A percentile compares a stretch with the other conserved stretches of the same genome.
These are phyloP conservation scores for Blera fallax DNA, from an alignment of 2,888 invertebrate species.

Conservation along the genomic window DNA sequence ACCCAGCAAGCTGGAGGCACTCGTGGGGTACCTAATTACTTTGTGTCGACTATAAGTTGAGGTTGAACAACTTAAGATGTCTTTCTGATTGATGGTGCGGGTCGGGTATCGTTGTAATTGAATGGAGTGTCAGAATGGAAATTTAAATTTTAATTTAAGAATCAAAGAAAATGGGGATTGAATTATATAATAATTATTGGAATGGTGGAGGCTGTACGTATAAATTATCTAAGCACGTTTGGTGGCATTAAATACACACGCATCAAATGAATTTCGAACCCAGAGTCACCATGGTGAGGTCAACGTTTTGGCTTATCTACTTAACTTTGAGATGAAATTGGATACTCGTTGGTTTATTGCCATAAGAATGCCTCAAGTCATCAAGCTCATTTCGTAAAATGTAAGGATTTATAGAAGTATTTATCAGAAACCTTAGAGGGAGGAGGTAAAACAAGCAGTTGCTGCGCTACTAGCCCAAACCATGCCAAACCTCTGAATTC, in stretches of 20 bases:
- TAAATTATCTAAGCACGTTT: background rate
- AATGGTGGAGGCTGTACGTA: background rate
- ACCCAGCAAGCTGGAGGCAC: conserved; percentile 19
- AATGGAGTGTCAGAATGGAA: conserved; percentile 40
- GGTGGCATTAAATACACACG: background rate
- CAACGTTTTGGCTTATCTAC: no score
- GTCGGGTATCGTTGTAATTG: conserved; percentile 32
- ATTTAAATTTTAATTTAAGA: conserved; percentile 29
- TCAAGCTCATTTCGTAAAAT: no score
- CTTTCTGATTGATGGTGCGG: conserved; percentile 36
- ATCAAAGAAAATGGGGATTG: background rate
- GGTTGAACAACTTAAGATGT: conserved; percentile 31
- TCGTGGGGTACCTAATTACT: conserved; percentile 39
- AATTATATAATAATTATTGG: conserved; percentile 6
- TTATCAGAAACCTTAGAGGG: no score
- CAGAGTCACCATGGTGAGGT: no score
- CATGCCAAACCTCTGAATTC: no score
- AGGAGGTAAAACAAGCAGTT: no score
- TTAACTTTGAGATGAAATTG: no score
- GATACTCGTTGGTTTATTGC: no score
- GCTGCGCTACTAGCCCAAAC: no score
- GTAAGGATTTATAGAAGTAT: no score
- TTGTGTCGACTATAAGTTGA: background rate
- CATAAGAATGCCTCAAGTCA: no score
- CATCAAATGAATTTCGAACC: background rate